phyloP scores from a whole-genome alignment of 2,888 invertebrate genomes.

The Melipona bicolor region DNA sequence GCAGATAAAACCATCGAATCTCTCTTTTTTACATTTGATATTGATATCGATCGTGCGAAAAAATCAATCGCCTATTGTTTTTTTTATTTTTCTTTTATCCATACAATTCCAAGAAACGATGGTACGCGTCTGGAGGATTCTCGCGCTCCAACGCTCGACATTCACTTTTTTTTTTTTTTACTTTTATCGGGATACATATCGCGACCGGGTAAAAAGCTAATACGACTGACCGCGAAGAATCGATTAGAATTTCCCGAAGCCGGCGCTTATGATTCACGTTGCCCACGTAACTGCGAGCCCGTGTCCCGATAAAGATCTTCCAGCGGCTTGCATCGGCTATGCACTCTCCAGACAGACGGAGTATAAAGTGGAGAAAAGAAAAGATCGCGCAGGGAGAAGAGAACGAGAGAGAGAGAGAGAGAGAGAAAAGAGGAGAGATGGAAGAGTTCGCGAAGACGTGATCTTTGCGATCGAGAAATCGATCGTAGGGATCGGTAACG shows the following conservation, averaged over 20 bases:
- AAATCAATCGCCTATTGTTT: background rate
- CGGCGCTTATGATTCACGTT: slow-evolving; percentile 63
- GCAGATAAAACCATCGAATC: background rate
- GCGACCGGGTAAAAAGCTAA: slow-evolving; percentile 16
- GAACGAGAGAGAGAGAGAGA: slow-evolving; percentile 29
- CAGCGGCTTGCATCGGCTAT: slow-evolving; percentile 62
- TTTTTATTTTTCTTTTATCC: slow-evolving; percentile 2
- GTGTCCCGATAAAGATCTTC: slow-evolving; percentile 60
- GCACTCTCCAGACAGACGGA: slow-evolving; percentile 52
- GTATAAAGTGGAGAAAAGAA: slow-evolving; percentile 45
- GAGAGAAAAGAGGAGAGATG: slow-evolving; percentile 29
- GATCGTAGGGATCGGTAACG: slow-evolving; percentile 63
- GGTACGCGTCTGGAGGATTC: background rate
- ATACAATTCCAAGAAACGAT: background rate
- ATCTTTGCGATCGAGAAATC: slow-evolving; percentile 65
- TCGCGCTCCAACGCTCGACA: background rate
- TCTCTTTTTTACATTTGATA: background rate
- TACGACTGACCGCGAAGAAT: slow-evolving; percentile 37
- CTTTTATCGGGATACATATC: background rate
- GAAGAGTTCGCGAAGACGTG: slow-evolving; percentile 57
- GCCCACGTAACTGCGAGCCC: slow-evolving; percentile 57
- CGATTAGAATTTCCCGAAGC: slow-evolving; percentile 55
- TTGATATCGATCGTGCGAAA: background rate
- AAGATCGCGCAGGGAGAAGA: slow-evolving; percentile 34
- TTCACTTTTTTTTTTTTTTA: background rate